Base-by-base conservation (phyloP, 2,797 vertebrate species). In the Xerus rutilus region DNA sequence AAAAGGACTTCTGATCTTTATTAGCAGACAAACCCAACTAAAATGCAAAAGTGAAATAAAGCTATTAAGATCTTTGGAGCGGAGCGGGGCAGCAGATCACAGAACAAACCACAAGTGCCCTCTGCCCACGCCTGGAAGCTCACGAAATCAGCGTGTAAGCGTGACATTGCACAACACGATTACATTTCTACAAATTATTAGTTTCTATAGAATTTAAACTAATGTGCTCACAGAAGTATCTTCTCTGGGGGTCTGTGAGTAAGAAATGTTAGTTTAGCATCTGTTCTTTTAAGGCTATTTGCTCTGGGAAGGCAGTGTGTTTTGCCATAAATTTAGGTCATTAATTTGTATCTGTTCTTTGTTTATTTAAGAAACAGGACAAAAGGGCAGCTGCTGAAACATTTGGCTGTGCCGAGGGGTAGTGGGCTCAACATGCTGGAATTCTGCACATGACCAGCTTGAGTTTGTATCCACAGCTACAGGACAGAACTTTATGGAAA, bases 341-440 rank as follows among this genome's bases (percentile, higher is more conserved):
- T 99, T 99, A 99, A 99, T 99, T 99, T 99, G 99, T 99, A 99
- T 99, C 99, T 99, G 99, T 99, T 99, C 99, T 99, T 99, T 99
- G 99, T 99, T 99, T 99, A 99, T 99, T 99, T 99, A 99, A 99
- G 99, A 99, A 99, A 99, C 98, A 98, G 99, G 99, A 99, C 99
- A 99, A 99, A 99, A 99, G 99, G 99, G 99, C 99, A 99, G 99
- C 99, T 99, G 99, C 99, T 98, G 99, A 99, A 99, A 99, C 99
- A 99, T 99, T 99, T 99, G 99, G 99, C 99, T 99, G 98, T 99
- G 99, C 99, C 99, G 99, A 99, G 99, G 99, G 99, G 99, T 99
- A 99, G 99, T 98, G 99, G 98, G 99, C 99, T 99, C 98, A 98
- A 99, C 99, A 98, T 99, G 99, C 99, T 99, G 99, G 99, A 99